Base-by-base conservation (phyloP, 2,888 invertebrate species). In the Limnephilus marmoratus region DNA sequence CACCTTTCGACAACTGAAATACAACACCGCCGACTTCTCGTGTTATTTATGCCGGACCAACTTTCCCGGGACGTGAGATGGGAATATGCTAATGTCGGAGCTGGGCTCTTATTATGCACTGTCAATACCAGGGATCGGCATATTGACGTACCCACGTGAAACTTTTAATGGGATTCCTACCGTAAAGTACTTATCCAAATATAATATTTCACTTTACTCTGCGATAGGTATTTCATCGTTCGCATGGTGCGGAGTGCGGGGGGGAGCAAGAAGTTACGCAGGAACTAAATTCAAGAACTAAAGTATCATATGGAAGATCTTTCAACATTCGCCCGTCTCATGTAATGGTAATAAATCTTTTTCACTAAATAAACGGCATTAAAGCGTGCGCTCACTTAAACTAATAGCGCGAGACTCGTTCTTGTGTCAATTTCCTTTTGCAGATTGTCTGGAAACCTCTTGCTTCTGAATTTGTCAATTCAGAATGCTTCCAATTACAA, bases 1-100 rank as follows among this genome's bases (percentile, higher is more conserved):
- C 92, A 88, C 85, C 90, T 89, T 91, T 92, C 92, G 90, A 92
- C 87, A 88, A 91, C 89, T 85, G 92, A 91, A 92, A 91, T 88
- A 91, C 85, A 85, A 92, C 89, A 88, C 92, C 83, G 83, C 83
- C 29, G 68, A 88, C 92, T 81, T 91, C 68, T 68, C 68, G 90
- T 83, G 87, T 92, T 88, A 92, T 92, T 92, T 92, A 91, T 92
- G 37, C 80, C 45, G 90, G 80, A 90, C 81, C 81, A 90, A 90
- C 90, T 90, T 90, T 90, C 45, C 81, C 81, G 80, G 80, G 80
- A 86, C 34, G 49, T 80, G 90, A 90, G 87, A 83, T 86, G 90
- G 86, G 90, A 92, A 86, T 90, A 86, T 92, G 90, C 90, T 92
- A 92, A 92, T 92, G 68, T 90, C 81, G 49, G 88, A 80, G 34